Evolutionary conservation across 2,888 invertebrate genomes (phyloP).

Genomic region (Selenia dentaria): DNA sequence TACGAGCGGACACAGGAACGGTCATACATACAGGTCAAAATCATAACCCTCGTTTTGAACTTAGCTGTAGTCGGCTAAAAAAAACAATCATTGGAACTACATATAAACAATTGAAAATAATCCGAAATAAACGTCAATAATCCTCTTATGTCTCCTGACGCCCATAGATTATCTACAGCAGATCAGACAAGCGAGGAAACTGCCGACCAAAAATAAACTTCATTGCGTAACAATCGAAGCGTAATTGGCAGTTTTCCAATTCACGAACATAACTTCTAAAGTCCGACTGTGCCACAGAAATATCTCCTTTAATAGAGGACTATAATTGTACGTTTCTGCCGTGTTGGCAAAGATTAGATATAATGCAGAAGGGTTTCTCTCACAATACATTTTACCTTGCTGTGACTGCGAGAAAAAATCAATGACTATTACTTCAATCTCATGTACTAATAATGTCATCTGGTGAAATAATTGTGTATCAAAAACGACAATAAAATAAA

Average conservation of each 20-base stretch:
- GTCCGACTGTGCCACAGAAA: conserved; percentile 30
- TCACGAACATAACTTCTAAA: conserved; percentile 27
- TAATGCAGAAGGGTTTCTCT: conserved; percentile 7
- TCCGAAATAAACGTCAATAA: conserved; percentile 10
- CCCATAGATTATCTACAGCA: conserved; percentile 23
- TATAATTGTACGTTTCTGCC: conserved; percentile 24
- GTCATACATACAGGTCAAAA: too few relatives aligned
- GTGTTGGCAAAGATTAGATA: conserved; percentile 28
- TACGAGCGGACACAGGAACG: too few relatives aligned
- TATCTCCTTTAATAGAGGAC: conserved; percentile 32
- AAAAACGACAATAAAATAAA: too few relatives aligned
- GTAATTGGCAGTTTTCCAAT: conserved; percentile 36
- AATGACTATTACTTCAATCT: too few relatives aligned
- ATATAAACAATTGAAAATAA: too few relatives aligned
- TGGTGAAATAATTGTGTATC: too few relatives aligned
- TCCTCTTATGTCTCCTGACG: conserved; percentile 7
- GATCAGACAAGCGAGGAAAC: conserved; percentile 24
- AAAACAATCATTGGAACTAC: too few relatives aligned
- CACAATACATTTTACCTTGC: too few relatives aligned
- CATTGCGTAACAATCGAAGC: conserved; percentile 29
- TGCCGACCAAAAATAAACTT: conserved; percentile 21
- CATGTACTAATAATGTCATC: too few relatives aligned
- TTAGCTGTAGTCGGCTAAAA: too few relatives aligned
- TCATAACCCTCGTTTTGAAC: too few relatives aligned
- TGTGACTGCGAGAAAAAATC: too few relatives aligned